Base-by-base conservation (phyloP, 2,888 invertebrate genomes). In the Disparrhopalites patrizii region DNA sequence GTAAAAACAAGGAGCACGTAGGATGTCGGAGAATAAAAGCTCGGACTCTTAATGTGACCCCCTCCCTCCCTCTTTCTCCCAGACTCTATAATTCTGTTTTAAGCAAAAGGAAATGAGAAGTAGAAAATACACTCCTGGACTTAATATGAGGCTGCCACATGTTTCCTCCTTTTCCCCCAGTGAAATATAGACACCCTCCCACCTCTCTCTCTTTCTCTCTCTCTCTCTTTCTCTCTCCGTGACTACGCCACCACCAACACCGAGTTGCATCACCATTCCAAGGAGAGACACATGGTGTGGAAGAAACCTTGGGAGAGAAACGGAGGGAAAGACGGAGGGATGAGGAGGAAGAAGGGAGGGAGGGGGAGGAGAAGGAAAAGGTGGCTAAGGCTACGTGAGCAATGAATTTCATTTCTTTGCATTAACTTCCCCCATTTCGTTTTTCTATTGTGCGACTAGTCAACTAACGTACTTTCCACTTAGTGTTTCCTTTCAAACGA, bases 331-430 rank as follows among this genome's bases (percentile, higher is more conserved):
- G 55, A 20, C n/a, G 23, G 13, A 18, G 23, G 27, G n/a, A 25
- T 38, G n/a, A 23, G 57, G 7, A 30, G 30, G 25, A 64, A 55
- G 30, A 47, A 63, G 54, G 10, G 56, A 36, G 28, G 30, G 47
- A 28, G 33, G 28, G 43, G 36, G n/a, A 23, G 33, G 27, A 47
- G 33, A 23, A 23, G n/a, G n/a, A n/a, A n/a, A 18, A 54, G 3
- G 52, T 15, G 15, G 36, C 20, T 28, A 43, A 38, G 40, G 62
- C 8, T 54, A 54, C 54, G 36, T 61, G 51, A 52, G 51, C 61
- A 51, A 61, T 61, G 61, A 61, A 51, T 61, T 61, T 61, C 61
- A 57, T 61, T 51, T 61, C 61, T 61, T 61, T 61, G 61, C 61
- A 61, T 61, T 61, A 61, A 61, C 61, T 61, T 61, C 51, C 51